Percentiles rank a stretch among this genome's conserved stretches.
Evolutionary conservation across 2,797 vertebrate species (phyloP).

Genomic region (Oreochromis grahami): DNA sequence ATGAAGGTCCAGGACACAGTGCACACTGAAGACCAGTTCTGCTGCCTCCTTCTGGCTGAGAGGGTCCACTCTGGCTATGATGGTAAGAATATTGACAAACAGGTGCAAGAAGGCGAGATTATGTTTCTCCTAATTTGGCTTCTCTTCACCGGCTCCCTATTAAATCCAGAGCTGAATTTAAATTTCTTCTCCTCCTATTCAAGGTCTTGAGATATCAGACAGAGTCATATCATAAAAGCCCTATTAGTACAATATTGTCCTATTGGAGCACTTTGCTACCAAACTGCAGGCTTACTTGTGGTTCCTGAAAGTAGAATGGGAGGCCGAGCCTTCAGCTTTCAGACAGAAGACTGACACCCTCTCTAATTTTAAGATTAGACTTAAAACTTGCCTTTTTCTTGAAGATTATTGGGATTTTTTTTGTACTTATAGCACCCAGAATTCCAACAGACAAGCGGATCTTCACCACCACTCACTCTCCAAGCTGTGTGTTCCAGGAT

Average conservation of each 20-base stretch:
- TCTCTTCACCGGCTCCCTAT: neutral
- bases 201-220: neutral
- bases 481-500: constrained; percentile 92
- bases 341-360: neutral
- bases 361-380: neutral
- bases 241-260: neutral
- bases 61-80: constrained; percentile 95
- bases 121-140: neutral
- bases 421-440: constrained; percentile 81
- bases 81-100: constrained; percentile 70
- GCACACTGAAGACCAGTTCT: constrained; percentile 85
- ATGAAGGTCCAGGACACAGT: constrained; percentile 85
- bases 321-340: neutral
- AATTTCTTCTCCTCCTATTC: neutral
- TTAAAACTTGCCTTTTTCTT: neutral
- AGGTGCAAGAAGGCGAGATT: neutral
- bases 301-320: neutral
- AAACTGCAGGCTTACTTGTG: neutral
- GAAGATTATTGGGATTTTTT: neutral
- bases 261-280: neutral
- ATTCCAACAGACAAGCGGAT: constrained; percentile 95
- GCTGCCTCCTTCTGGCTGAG: constrained; percentile 95
- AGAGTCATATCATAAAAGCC: neutral
- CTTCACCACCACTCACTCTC: constrained; percentile 96
- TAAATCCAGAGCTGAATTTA: neutral